Evolutionary conservation across 2,888 invertebrate genomes (phyloP).

Genomic region (Anodontia alba): DNA sequence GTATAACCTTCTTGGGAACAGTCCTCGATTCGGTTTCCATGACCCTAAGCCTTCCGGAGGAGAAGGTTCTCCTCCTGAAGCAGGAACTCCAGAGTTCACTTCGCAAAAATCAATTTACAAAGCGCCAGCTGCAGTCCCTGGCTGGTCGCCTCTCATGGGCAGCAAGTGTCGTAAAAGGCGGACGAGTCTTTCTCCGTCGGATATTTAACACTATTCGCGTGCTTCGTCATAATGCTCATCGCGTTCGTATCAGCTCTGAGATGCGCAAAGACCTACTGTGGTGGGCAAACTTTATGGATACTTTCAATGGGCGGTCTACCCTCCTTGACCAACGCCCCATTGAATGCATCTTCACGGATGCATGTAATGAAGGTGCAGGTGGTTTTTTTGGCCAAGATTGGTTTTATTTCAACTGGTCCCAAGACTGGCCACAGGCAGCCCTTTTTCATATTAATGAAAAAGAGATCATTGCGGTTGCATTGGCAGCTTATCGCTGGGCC

Average conservation of each 20-base stretch:
- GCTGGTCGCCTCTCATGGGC: no score
- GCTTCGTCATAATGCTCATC: slow-evolving; percentile 11
- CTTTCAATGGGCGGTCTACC: slow-evolving; percentile 39
- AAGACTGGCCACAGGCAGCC: neutral
- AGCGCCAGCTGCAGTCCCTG: neutral
- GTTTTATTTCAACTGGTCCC: slow-evolving; percentile 33
- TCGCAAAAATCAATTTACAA: neutral
- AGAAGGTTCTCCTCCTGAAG: slow-evolving; percentile 3
- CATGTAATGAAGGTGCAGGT: slow-evolving; percentile 27
- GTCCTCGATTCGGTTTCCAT: slow-evolving; percentile 2
- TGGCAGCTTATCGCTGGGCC: slow-evolving; percentile 18
- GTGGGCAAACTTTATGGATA: slow-evolving; percentile 29
- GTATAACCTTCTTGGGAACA: slow-evolving; percentile 23
- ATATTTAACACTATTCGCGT: neutral
- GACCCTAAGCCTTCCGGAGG: slow-evolving; percentile 21
- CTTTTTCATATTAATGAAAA: slow-evolving; percentile 29
- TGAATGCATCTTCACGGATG: slow-evolving; percentile 21
- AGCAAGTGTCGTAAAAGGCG: no score
- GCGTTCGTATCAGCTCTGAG: neutral
- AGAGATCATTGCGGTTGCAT: slow-evolving; percentile 22
- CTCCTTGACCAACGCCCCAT: slow-evolving; percentile 24
- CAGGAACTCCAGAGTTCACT: neutral
- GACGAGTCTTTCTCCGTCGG: no score
- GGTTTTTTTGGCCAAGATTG: slow-evolving; percentile 12
- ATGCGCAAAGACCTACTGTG: slow-evolving; percentile 19